Conservation (phyloP, 2,888 invertebrate species). For the Drosophila lacicola region DNA sequence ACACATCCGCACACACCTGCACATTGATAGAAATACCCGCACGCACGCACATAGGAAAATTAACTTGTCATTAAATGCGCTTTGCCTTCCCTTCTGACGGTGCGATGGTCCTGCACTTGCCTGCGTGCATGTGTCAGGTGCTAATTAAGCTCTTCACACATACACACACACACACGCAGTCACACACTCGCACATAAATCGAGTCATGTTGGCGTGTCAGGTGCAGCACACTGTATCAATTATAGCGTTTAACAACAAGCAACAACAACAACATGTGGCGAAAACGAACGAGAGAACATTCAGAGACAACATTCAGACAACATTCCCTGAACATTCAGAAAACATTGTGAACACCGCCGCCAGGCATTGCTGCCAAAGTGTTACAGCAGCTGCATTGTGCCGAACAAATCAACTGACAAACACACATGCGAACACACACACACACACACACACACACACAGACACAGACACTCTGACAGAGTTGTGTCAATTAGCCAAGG, state of each 20-base stretch:
- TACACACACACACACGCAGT: constrained; percentile 6
- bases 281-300: constrained; percentile 26
- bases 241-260: constrained; percentile 49
- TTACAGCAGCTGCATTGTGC: constrained; percentile 35
- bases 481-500: constrained; percentile 19
- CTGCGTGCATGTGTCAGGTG: constrained; percentile 62
- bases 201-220: constrained; percentile 51
- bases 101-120: constrained; percentile 28
- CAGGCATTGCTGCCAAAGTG: constrained; percentile 44
- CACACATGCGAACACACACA: constrained; percentile 5
- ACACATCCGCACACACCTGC: not conserved
- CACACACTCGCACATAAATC: not conserved
- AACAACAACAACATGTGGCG: constrained; percentile 42
- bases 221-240: constrained; percentile 56
- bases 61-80: constrained; percentile 72
- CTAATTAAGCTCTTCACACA: constrained; percentile 58
- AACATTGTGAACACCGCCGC: constrained; percentile 21
- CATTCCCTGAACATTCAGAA: constrained; percentile 25
- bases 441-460: not conserved
- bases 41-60: constrained; percentile 44
- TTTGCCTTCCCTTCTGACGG: constrained; percentile 42
- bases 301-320: constrained; percentile 6
- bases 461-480: constrained; percentile 10
- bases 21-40: constrained; percentile 15
- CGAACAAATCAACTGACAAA: constrained; percentile 15